Conservation (phyloP, 2,797 vertebrate genomes). For the Takifugu rubripes region DNA sequence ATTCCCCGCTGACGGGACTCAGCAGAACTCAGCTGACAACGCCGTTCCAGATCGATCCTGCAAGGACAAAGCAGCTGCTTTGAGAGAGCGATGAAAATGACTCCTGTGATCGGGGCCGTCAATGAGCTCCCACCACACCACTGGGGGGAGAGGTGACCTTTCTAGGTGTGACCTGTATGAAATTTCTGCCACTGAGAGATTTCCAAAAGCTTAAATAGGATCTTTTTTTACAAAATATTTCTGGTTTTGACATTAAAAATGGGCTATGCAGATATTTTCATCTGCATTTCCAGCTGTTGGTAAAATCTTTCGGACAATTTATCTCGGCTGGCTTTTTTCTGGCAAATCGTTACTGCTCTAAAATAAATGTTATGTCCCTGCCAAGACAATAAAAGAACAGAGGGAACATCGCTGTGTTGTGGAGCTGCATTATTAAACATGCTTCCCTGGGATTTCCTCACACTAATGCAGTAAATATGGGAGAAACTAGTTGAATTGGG, state of each 20-base stretch:
- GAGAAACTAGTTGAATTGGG: no score
- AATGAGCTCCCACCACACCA: constrained; percentile 59
- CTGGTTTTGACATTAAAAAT: no score
- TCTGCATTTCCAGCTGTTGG: no score
- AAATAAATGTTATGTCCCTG: background rate
- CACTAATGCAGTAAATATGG: no score
- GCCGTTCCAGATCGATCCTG: constrained; percentile 60
- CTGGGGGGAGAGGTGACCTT: constrained; percentile 56
- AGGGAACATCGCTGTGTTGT: background rate
- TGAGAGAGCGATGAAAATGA: constrained; percentile 50
- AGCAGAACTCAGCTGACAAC: constrained; percentile 56
- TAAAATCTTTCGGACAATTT: no score
- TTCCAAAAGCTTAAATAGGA: background rate
- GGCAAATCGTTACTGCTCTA: no score
- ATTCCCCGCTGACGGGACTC: constrained; percentile 57
- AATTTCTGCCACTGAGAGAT: constrained; percentile 12
- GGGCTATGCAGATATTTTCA: no score
- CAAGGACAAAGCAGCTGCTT: constrained; percentile 63
- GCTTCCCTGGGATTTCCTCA: background rate
- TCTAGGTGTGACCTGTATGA: constrained; percentile 31
- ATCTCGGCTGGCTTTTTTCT: no score
- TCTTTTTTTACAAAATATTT: no score
- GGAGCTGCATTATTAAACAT: background rate
- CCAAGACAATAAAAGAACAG: background rate
- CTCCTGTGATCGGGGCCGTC: constrained; percentile 48